Evolutionary conservation across 2,113 vertebrate species (phyloP).

Genomic region (Caretta caretta): DNA sequence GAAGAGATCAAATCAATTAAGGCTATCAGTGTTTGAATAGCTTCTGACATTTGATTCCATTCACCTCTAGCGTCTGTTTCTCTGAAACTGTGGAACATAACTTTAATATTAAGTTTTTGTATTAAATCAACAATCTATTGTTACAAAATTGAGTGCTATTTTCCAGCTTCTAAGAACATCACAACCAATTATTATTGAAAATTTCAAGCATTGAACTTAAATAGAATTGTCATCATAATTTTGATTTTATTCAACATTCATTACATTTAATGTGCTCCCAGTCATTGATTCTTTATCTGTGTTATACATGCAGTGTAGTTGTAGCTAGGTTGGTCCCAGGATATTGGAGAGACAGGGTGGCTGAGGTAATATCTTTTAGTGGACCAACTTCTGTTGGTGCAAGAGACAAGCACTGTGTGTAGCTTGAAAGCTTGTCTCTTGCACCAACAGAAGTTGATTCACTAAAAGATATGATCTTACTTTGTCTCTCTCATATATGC

Average conservation of each 20-base stretch:
- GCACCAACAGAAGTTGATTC: background rate
- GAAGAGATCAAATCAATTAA: background rate
- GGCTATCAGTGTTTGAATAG: background rate
- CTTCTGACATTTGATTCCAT: background rate
- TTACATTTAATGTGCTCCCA: background rate
- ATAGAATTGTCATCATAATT: background rate
- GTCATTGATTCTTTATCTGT: background rate
- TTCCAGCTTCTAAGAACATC: background rate
- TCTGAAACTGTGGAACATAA: fast-evolving
- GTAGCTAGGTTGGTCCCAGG: too few species aligned
- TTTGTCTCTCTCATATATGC: background rate
- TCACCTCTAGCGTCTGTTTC: background rate
- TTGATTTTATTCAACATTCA: background rate
- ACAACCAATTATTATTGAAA: background rate
- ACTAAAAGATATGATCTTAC: background rate
- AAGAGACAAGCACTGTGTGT: background rate
- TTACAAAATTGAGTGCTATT: background rate
- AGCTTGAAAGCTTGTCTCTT: background rate
- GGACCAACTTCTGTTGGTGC: background rate
- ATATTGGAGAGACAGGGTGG: background rate
- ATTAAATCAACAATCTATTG: background rate
- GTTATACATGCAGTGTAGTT: background rate
- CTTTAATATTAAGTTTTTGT: fast-evolving
- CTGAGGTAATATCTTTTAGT: background rate
- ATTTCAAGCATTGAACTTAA: background rate